These are phyloP conservation scores for Octodon degus DNA, from an alignment of 2,113 vertebrate species.

Conservation along the genomic window DNA sequence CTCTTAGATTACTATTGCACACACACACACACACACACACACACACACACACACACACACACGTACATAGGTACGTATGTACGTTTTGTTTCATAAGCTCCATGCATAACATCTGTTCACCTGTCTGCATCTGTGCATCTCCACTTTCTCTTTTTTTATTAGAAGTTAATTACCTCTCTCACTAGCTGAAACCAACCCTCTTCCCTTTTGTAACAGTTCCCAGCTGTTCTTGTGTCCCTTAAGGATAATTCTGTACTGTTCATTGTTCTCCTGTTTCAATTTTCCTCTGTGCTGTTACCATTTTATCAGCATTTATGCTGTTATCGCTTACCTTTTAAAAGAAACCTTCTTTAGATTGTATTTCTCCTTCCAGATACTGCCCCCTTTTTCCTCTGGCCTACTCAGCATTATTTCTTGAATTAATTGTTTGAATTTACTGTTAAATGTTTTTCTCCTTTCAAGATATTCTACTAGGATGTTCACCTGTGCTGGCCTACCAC, in stretches of 20 bases:
- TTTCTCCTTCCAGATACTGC: neutral
- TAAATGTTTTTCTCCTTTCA: slow-evolving; percentile 14
- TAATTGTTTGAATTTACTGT: slow-evolving; percentile 15
- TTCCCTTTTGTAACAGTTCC: neutral
- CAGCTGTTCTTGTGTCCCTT: neutral
- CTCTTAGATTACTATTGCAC: neutral
- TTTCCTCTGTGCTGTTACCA: neutral
- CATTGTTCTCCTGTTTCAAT: neutral
- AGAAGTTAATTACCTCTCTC: neutral
- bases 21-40: too few relatives aligned
- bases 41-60: too few relatives aligned
- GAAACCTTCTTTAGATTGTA: neutral
- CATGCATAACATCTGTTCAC: neutral
- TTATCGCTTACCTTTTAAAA: neutral
- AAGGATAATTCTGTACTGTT: neutral
- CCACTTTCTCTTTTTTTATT: neutral
- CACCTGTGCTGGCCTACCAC: neutral
- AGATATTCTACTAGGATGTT: neutral
- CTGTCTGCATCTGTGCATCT: neutral
- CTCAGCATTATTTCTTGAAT: slow-evolving; percentile 16
- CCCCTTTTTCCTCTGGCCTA: neutral
- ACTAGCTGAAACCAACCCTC: neutral
- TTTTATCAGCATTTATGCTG: neutral
- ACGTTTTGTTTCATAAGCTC: neutral
- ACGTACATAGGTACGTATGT: too few relatives aligned